Percentiles rank a stretch among this genome's conserved stretches.
Evolutionary conservation across 2,888 invertebrate genomes (phyloP).

Genomic region (Enchytraeus crypticus): DNA sequence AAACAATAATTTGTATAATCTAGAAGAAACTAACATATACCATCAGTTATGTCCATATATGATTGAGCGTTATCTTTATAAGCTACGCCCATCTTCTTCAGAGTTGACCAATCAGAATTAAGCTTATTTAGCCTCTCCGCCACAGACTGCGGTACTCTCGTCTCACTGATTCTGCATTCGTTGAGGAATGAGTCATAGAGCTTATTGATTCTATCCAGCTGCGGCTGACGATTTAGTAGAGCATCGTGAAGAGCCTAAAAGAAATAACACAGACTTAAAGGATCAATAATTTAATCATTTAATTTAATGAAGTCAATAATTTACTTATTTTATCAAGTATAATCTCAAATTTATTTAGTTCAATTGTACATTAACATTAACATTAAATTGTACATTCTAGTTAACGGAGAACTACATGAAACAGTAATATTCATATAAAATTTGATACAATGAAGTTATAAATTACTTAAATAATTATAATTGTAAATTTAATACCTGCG

Average conservation of each 20-base stretch:
- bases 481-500: not conserved
- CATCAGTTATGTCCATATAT: too few relatives aligned
- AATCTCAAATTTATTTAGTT: not conserved
- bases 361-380: too few relatives aligned
- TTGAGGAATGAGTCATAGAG: not conserved
- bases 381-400: too few relatives aligned
- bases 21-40: too few relatives aligned
- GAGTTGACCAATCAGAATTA: not conserved
- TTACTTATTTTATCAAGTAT: not conserved
- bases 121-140: not conserved
- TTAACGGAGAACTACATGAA: too few relatives aligned
- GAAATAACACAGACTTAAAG: not conserved
- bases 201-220: not conserved
- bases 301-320: not conserved
- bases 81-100: too few relatives aligned
- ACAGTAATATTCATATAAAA: too few relatives aligned
- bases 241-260: constrained; percentile 1
- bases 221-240: not conserved
- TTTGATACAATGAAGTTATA: too few relatives aligned
- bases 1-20: too few relatives aligned
- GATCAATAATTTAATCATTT: not conserved
- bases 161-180: not conserved
- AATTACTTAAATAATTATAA: not conserved
- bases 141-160: not conserved
- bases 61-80: too few relatives aligned